phyloP scores from a whole-genome alignment of 2,797 vertebrate species.

The Graptemys geographica region DNA sequence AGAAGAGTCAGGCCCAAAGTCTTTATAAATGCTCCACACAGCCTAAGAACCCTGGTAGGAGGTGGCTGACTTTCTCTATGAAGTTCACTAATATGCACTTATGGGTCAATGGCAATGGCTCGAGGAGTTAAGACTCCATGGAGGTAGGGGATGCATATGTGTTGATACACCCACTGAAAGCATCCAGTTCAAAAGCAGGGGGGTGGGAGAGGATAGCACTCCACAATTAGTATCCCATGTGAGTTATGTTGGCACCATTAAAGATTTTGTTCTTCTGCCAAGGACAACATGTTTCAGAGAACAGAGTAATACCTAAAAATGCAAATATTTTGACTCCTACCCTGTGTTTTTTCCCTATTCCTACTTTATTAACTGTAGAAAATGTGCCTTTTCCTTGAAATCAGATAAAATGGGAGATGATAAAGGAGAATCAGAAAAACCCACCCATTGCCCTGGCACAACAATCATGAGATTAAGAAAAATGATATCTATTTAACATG shows the following conservation, averaged over 20 bases:
- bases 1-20: background rate
- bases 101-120: background rate
- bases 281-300: constrained; percentile 72
- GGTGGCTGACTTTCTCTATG: background rate
- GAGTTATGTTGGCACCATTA: constrained; percentile 69
- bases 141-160: background rate
- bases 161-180: background rate
- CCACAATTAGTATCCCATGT: constrained; percentile 34
- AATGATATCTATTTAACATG: background rate
- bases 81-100: background rate
- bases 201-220: background rate
- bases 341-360: constrained; percentile 58
- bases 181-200: constrained; percentile 19
- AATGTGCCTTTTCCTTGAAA: constrained; percentile 68
- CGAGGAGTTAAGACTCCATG: background rate
- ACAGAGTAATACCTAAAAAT: constrained; percentile 69
- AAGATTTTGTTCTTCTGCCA: constrained; percentile 66
- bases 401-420: constrained; percentile 53
- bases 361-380: constrained; percentile 62
- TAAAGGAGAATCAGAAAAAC: constrained; percentile 52
- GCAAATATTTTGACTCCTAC: constrained; percentile 77
- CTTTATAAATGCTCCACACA: accelerated
- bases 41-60: background rate
- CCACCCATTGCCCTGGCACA: background rate
- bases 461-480: constrained; percentile 29